Percentiles rank a stretch among this genome's conserved stretches.
phyloP scores from a whole-genome alignment of 2,113 vertebrate species.

The Rhinolophus ferrumequinum region DNA sequence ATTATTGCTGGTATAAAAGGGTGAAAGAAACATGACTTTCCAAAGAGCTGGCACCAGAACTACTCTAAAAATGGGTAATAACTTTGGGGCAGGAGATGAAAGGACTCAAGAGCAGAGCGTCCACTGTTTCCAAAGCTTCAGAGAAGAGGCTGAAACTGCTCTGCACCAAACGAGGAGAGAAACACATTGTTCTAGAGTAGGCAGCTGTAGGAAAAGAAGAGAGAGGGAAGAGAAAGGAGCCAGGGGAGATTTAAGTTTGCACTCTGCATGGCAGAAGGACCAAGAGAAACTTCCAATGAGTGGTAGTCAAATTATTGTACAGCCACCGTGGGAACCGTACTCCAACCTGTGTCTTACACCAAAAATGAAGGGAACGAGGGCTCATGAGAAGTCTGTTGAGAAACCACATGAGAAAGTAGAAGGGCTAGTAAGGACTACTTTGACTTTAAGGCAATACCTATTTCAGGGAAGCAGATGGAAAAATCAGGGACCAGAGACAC shows the following conservation, averaged over 20 bases:
- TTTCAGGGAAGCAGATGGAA: constrained; percentile 85
- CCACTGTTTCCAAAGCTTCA: not conserved
- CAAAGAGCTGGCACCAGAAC: not conserved
- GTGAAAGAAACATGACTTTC: not conserved
- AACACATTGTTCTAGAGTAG: fast-evolving
- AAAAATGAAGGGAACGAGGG: constrained; percentile 84
- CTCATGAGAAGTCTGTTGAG: constrained; percentile 82
- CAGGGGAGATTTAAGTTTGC: not conserved
- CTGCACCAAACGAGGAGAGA: not conserved
- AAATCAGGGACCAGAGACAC: constrained; percentile 91
- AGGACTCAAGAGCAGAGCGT: not conserved
- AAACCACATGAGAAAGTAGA: constrained; percentile 85
- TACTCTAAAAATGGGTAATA: not conserved
- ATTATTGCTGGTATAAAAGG: not conserved
- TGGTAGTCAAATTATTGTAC: constrained; percentile 67
- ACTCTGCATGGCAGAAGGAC: not conserved
- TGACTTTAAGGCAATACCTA: constrained; percentile 84
- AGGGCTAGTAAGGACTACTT: constrained; percentile 83
- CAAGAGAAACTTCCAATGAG: not conserved
- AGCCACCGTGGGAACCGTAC: constrained; percentile 87
- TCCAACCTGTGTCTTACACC: constrained; percentile 80
- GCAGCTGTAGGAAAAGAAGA: too few relatives aligned
- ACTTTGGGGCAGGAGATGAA: not conserved
- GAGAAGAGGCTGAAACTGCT: not conserved
- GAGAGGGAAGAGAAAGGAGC: not conserved